These are phyloP conservation scores for Ranitomeya variabilis DNA, from an alignment of 2,113 vertebrate species.

Conservation along the genomic window DNA sequence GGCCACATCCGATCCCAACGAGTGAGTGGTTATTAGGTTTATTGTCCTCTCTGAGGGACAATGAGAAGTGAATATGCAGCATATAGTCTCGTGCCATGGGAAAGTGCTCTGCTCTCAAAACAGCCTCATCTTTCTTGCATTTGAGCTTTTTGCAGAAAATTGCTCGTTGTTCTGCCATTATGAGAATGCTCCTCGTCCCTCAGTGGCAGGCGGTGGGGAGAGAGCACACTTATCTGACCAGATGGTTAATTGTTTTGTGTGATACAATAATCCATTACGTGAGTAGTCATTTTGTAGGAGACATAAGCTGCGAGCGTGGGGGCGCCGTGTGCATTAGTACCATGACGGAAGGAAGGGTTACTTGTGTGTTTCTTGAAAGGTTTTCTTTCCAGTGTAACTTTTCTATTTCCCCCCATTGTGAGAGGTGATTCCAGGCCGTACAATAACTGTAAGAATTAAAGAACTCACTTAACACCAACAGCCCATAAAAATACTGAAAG, in stretches of 20 bases:
- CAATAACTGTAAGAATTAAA: not conserved
- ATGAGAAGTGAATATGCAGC: not conserved
- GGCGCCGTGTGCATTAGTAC: not conserved
- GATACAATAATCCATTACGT: slow-evolving; percentile 15
- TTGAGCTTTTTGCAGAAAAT: not conserved
- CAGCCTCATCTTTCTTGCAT: not conserved
- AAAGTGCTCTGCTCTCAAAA: not conserved
- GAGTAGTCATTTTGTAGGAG: not conserved
- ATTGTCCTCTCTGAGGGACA: not conserved
- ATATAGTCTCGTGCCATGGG: not conserved
- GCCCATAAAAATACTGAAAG: too few species aligned
- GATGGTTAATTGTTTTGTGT: slow-evolving; percentile 15
- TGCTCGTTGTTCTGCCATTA: too few species aligned
- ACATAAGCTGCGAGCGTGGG: not conserved
- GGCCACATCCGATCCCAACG: too few species aligned
- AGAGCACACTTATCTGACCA: slow-evolving; percentile 6
- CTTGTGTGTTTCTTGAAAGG: not conserved
- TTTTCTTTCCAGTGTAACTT: not conserved
- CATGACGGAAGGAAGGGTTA: not conserved
- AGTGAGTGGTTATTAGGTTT: not conserved
- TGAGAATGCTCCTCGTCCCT: slow-evolving; percentile 13
- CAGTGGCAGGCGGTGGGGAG: slow-evolving; percentile 1
- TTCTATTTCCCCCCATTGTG: not conserved
- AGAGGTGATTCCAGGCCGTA: not conserved
- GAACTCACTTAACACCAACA: not conserved